Evolutionary conservation across 2,888 invertebrate genomes (phyloP).

Genomic region (Tenthredo notha): DNA sequence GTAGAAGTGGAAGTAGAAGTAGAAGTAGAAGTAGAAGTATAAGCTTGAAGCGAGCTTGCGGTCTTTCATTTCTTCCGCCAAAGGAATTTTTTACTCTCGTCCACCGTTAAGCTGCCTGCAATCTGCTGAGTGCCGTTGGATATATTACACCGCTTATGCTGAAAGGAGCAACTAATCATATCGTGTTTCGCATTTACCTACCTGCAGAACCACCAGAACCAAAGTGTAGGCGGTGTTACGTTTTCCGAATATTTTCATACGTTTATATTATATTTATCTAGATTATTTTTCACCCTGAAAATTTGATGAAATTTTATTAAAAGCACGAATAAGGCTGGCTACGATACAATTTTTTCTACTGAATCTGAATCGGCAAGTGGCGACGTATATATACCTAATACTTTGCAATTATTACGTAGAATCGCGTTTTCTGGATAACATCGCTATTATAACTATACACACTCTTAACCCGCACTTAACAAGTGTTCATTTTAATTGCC

Average conservation of each 20-base stretch:
- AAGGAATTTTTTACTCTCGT: conserved; percentile 55
- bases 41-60: conserved; percentile 3
- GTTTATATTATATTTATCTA: no score
- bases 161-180: conserved; percentile 57
- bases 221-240: not conserved
- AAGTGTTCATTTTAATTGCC: conserved; percentile 38
- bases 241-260: no score
- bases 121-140: conserved; percentile 64
- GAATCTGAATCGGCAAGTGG: not conserved
- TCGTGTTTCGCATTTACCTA: conserved; percentile 22
- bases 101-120: conserved; percentile 56
- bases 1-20: conserved; percentile 54
- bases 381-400: not conserved
- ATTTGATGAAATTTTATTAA: not conserved
- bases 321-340: no score
- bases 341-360: not conserved
- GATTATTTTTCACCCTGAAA: not conserved
- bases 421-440: no score
- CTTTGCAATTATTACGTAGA: not conserved
- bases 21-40: conserved; percentile 52
- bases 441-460: not conserved
- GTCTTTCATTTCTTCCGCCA: conserved; percentile 54
- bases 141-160: conserved; percentile 63
- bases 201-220: not conserved
- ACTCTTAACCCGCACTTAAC: not conserved